These are phyloP conservation scores for Salticus scenicus DNA, from an alignment of 2,888 invertebrate species.

Conservation along the genomic window DNA sequence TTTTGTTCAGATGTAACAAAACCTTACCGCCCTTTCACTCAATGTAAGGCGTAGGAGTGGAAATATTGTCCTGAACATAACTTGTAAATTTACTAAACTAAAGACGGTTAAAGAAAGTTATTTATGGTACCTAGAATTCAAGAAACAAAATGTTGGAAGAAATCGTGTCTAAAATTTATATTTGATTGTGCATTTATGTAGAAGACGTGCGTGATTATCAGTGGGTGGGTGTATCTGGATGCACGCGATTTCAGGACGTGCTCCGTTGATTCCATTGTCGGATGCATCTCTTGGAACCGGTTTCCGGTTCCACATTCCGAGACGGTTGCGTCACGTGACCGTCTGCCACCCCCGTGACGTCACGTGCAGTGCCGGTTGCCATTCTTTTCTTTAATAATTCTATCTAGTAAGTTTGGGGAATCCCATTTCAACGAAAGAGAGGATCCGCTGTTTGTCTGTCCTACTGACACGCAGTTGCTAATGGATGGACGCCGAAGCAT, in stretches of 20 bases:
- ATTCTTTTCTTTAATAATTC: neutral
- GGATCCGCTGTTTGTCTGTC: neutral
- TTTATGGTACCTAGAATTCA: too few species aligned
- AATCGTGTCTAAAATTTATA: neutral
- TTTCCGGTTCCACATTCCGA: slow-evolving; percentile 62
- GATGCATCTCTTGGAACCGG: slow-evolving; percentile 36
- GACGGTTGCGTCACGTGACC: slow-evolving; percentile 48
- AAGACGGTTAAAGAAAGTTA: too few species aligned
- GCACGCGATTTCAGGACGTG: slow-evolving; percentile 14
- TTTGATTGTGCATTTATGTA: neutral
- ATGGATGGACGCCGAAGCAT: neutral
- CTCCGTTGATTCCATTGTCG: slow-evolving; percentile 23
- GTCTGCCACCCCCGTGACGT: slow-evolving; percentile 37
- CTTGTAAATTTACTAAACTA: too few species aligned
- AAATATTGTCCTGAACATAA: too few species aligned
- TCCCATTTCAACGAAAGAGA: slow-evolving; percentile 1
- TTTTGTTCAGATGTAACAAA: too few species aligned
- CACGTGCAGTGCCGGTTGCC: slow-evolving; percentile 32
- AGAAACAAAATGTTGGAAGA: neutral
- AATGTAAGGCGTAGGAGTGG: too few species aligned
- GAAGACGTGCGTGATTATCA: neutral
- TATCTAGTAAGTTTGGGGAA: neutral
- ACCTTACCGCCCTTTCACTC: too few species aligned
- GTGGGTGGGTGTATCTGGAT: neutral
- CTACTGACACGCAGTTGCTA: neutral